Evolutionary conservation across 2,113 vertebrate species (phyloP), one percentile per base, ranked within the genome.

Genomic region (Vombatus ursinus): DNA sequence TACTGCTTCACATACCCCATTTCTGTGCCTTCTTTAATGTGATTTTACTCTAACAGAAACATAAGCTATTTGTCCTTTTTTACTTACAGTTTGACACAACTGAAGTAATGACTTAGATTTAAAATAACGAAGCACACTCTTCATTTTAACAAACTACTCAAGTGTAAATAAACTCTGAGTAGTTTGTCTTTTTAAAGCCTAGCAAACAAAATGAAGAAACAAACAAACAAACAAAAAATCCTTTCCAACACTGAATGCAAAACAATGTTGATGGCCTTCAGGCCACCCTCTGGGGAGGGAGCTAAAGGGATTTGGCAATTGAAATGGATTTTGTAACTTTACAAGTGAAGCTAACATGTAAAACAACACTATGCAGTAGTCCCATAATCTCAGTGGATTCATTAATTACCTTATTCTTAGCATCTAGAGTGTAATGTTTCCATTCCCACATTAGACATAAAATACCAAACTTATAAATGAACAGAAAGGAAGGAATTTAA

Each of bases 401-500:
- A 97, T 96, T 96, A 19, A 96, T 92, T 97, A 95, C 52, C 92
- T 51, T 68, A 52, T 54, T 93, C 31, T 97, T 96, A 96, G 16
- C 22, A 93, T 77, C 24, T 94, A 94, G 52, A 61, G 93, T 50
- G 94, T n/a, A 95, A 92, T 93, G 68, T 97, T 97, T 52, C 94
- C 53, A 92, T 96, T 19, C 28, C 61, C 44, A 0, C 54, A 47
- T 96, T 94, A 96, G 50, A 91, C n/a, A 77, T 26, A 96, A 97
- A 96, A 96, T 95, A 96, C 93, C 94, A 89, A 48, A 6, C 31
- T 91, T 90, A 44, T 53, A 95, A 50, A 94, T 28, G 6, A 96
- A 90, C 1, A 96, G 93, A 93, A 96, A 97, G 3, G 97, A 97
- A 97, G 23, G 12, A 97, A 95, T 84, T 92, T 92, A 97, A 96